Evolutionary conservation across 2,797 vertebrate species (phyloP), one percentile per base, ranked within the genome.

Genomic region (Spatula versicolor): DNA sequence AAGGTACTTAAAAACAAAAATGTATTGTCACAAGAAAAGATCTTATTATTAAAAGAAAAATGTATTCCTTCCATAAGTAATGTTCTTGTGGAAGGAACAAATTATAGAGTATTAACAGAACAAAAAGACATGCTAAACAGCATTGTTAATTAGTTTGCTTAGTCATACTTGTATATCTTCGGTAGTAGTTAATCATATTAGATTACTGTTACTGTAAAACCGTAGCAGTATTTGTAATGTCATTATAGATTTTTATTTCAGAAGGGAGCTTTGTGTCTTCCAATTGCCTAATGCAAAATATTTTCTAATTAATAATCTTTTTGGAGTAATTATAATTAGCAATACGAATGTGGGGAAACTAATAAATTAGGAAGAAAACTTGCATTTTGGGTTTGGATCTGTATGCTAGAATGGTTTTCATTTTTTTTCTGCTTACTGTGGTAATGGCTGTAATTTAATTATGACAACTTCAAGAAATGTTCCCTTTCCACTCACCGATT

Each of bases 291-390:
- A 90, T 74, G 83, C 46, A 92, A 96, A 92, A 90, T 80, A 76
- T 91, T 77, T 94, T 94, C 71, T 92, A 94, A 96, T 95, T 96
- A 95, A 94, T 96, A 94, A 95, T 90, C 92, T 67, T 68, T 88
- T 93, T 68, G 50, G 35, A 91, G 78, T 94, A 92, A 91, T 94
- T 93, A 86, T 71, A 86, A 79, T 93, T 90, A 88, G 54, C 15
- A 77, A 58, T 67, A 56, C 50, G 28, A 92, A 88, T 83, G 21
- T 67, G 33, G 14, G 21, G 10, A 92, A 95, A 73, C 43, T 78
- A 92, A 95, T 72, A 50, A 79, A 86, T 86, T 86, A 74, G 35
- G 48, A 67, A 91, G 74, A 91, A 94, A 84, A 31, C 67, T 58
- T 86, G 55, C 2, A 64, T 90, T 94, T 92, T 64, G 5, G 76